Conservation (phyloP, 2,888 invertebrate genomes). For the Pammene fasciana region DNA sequence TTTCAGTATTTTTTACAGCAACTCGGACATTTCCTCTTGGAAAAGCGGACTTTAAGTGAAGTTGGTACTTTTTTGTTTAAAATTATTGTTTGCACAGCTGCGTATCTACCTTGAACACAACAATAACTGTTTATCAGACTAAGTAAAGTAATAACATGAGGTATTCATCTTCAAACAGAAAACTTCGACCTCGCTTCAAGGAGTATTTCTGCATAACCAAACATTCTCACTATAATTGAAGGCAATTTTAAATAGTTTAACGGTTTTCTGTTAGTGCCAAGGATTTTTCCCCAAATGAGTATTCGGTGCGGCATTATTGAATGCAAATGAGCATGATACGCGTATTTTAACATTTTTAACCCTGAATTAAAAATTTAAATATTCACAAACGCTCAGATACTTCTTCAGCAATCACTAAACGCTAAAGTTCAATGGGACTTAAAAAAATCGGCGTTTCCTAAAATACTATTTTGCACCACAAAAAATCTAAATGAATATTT, state of each 20-base stretch:
- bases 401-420: too few species aligned
- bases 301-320: neutral
- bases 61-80: too few species aligned
- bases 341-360: neutral
- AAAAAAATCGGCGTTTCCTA: too few species aligned
- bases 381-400: too few species aligned
- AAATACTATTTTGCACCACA: too few species aligned
- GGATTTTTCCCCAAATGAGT: constrained; percentile 7
- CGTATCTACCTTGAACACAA: neutral
- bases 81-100: neutral
- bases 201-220: constrained; percentile 26
- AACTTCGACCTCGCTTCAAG: constrained; percentile 15
- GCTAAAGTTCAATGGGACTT: too few species aligned
- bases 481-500: too few species aligned
- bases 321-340: constrained; percentile 1
- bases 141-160: neutral
- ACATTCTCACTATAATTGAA: constrained; percentile 27
- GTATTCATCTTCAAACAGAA: constrained; percentile 12
- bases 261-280: constrained; percentile 10
- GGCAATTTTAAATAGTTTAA: constrained; percentile 26
- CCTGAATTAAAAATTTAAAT: too few species aligned
- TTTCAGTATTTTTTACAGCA: too few species aligned
- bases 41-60: too few species aligned
- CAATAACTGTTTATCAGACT: neutral
- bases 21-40: too few species aligned